Evolutionary conservation across 2,888 invertebrate species (phyloP), one percentile per base, ranked within the genome.

Genomic region (Mesochorus sp.): DNA sequence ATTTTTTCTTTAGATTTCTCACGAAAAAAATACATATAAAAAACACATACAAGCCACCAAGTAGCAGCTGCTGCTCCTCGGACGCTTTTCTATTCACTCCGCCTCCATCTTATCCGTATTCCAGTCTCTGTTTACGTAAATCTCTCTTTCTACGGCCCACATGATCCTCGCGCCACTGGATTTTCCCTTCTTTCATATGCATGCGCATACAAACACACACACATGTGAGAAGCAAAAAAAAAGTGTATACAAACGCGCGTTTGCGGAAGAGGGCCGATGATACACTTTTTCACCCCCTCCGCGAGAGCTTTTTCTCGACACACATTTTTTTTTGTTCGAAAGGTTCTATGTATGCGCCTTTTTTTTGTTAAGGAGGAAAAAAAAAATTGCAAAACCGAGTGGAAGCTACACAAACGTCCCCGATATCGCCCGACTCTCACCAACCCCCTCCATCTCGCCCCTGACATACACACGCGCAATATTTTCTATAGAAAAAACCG

Each of bases 281-380:
- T 70, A 64, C 70, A 64, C 42, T 24, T 8, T 28, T 26, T 14
- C 12, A 8, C 49, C 10, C 17, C 19, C 1, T 53, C 34, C 31
- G 44, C n/a, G 31, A 64, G 55, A 76, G 76, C 70, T 76, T 76
- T 76, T 49, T 19, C 76, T 34, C 57, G 70, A 42, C 70, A 64
- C 55, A 31, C 0, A 61, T 67, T 44, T 66, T 68, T 34, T 49
- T 68, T 68, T 44, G 42, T 57, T 34, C 26, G 8, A 14, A 4
- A 14, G 5, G 42, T 55, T n/a, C n/a, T n/a, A n/a, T n/a, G n/a
- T 12, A 34, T 6, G 62, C 47, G 47, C 55, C 12, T 57, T 64
- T 64, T 49, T 55, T 51, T n/a, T n/a, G n/a, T n/a, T n/a, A n/a
- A n/a, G n/a, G n/a, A n/a, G n/a, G 47, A 64, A 70, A 64, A 64